Conservation (phyloP, 2,113 vertebrate genomes). For the Psittacula cyanocephala region DNA sequence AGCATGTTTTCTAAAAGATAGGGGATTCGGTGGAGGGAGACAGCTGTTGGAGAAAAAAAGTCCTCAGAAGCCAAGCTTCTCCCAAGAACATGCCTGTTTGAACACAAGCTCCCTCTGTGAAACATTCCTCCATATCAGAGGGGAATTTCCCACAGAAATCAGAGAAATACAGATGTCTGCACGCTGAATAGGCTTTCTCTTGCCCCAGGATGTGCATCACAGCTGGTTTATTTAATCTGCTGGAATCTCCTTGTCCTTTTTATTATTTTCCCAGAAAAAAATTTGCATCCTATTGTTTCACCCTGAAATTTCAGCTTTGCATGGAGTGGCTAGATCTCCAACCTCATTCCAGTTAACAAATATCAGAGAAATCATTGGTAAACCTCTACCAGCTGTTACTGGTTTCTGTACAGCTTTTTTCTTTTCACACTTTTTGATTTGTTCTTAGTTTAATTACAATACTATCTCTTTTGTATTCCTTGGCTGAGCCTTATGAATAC, state of each 20-base stretch:
- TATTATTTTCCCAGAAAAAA: neutral
- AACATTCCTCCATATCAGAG: neutral
- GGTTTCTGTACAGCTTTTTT: neutral
- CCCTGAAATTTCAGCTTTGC: neutral
- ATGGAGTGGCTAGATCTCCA: neutral
- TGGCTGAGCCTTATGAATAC: neutral
- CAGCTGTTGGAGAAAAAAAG: neutral
- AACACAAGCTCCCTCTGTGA: neutral
- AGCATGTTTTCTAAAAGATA: neutral
- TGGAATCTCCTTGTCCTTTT: neutral
- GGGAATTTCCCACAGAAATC: neutral
- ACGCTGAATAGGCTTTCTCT: neutral
- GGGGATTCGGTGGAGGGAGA: accelerated
- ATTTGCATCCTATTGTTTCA: neutral
- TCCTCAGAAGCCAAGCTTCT: neutral
- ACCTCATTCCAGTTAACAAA: neutral
- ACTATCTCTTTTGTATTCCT: neutral
- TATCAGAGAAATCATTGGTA: neutral
- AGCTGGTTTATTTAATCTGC: neutral
- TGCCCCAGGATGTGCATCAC: neutral
- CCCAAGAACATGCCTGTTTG: neutral
- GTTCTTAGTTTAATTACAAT: neutral
- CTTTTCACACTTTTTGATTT: neutral
- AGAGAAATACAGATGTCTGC: neutral
- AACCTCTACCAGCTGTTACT: neutral